phyloP scores from a whole-genome alignment of 2,888 invertebrate genomes.

The Galerucella pusilla region DNA sequence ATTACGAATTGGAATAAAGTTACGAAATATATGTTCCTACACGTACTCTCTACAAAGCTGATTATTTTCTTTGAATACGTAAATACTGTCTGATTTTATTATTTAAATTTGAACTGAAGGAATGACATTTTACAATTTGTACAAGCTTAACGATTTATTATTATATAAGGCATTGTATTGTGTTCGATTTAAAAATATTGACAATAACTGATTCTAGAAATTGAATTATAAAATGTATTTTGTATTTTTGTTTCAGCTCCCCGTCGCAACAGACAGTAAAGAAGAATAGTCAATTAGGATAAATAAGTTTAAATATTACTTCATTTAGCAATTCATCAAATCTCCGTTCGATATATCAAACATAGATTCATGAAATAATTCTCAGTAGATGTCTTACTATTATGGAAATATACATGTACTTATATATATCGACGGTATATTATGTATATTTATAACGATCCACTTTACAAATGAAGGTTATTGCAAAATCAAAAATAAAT shows the following conservation, averaged over 20 bases:
- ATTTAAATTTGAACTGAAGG: too few relatives aligned
- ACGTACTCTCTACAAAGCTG: too few relatives aligned
- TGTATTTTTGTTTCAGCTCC: slow-evolving; percentile 59
- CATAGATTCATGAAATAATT: slow-evolving; percentile 24
- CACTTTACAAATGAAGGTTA: slow-evolving; percentile 37
- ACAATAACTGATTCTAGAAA: too few relatives aligned
- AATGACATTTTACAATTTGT: too few relatives aligned
- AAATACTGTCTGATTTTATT: too few relatives aligned
- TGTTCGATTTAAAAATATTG: too few relatives aligned
- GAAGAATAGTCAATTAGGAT: slow-evolving; percentile 51
- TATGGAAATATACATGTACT: slow-evolving; percentile 22
- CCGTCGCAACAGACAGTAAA: slow-evolving; percentile 64
- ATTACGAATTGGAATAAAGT: not conserved
- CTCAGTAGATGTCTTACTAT: slow-evolving; percentile 15
- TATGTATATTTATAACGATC: slow-evolving; percentile 23
- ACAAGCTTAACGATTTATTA: too few relatives aligned
- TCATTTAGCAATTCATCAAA: slow-evolving; percentile 48
- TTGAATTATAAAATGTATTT: not conserved
- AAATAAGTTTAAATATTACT: slow-evolving; percentile 56
- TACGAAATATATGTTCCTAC: not conserved
- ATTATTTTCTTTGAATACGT: too few relatives aligned
- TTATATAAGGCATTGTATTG: too few relatives aligned
- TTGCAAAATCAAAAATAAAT: not conserved
- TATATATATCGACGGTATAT: slow-evolving; percentile 24
- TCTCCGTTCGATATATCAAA: slow-evolving; percentile 32